phyloP scores from a whole-genome alignment of 2,113 vertebrate genomes.

The Mastomys coucha region DNA sequence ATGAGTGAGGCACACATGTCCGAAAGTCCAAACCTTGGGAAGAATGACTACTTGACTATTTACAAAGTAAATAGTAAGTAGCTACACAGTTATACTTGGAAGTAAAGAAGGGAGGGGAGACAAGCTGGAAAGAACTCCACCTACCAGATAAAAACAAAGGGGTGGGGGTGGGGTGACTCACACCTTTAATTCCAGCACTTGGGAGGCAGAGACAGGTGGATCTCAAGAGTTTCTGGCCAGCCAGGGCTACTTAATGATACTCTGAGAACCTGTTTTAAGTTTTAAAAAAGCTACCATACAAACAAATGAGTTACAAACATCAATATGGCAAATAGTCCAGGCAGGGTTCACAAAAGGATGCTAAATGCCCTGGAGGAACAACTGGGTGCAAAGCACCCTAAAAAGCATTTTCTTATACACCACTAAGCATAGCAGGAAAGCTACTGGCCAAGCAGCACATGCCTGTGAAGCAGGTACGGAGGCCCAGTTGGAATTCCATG shows the following conservation, averaged over 20 bases:
- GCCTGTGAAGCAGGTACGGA: neutral
- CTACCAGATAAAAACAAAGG: neutral
- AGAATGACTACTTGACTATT: neutral
- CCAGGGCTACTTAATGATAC: neutral
- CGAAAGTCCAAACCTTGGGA: neutral
- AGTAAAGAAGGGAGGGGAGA: neutral
- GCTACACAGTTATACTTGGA: neutral
- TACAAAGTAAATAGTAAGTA: neutral
- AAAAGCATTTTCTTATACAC: neutral
- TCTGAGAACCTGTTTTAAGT: neutral
- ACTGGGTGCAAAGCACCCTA: neutral
- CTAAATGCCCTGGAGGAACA: neutral
- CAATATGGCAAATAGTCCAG: neutral
- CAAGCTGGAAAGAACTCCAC: neutral
- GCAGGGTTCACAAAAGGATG: neutral
- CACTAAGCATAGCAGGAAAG: neutral
- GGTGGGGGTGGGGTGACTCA: neutral
- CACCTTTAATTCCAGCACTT: neutral
- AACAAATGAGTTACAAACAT: neutral
- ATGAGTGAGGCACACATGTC: neutral
- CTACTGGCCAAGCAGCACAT: neutral
- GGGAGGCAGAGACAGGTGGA: neutral
- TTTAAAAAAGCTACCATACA: neutral
- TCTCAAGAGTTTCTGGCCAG: neutral
- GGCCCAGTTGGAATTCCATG: no score